Evolutionary conservation across 2,888 invertebrate species (phyloP).

Genomic region (Polyploca ridens): DNA sequence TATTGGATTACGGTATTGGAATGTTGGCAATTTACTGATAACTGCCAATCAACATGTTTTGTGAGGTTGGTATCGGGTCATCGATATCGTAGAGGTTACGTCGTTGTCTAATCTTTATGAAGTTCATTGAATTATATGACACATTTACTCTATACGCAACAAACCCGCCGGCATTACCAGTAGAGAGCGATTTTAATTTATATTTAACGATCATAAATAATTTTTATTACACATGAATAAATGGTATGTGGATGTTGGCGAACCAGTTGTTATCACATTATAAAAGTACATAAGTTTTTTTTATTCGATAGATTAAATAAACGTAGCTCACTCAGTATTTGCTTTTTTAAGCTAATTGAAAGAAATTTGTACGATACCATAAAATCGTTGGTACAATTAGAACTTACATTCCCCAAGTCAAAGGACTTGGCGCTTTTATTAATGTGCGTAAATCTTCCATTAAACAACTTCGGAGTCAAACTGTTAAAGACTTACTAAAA

Average conservation of each 20-base stretch:
- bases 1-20: constrained; percentile 27
- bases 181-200: neutral
- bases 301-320: neutral
- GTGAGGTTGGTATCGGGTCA: constrained; percentile 28
- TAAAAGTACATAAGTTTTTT: constrained; percentile 23
- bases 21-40: constrained; percentile 26
- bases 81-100: neutral
- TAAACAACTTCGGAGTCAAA: too few relatives aligned
- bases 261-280: constrained; percentile 22
- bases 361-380: too few relatives aligned
- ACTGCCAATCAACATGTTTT: constrained; percentile 38
- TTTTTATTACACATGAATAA: constrained; percentile 28
- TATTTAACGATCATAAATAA: constrained; percentile 30
- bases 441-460: neutral
- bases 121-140: constrained; percentile 33
- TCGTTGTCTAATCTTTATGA: constrained; percentile 24
- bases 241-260: constrained; percentile 13
- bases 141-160: constrained; percentile 24
- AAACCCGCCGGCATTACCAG: constrained; percentile 15
- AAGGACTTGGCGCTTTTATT: neutral
- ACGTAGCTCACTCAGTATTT: too few relatives aligned
- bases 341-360: too few relatives aligned
- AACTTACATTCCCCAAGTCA: too few relatives aligned
- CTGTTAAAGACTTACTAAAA: neutral
- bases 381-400: too few relatives aligned